phyloP scores from a whole-genome alignment of 2,888 invertebrate species.

The Metalampra italica region DNA sequence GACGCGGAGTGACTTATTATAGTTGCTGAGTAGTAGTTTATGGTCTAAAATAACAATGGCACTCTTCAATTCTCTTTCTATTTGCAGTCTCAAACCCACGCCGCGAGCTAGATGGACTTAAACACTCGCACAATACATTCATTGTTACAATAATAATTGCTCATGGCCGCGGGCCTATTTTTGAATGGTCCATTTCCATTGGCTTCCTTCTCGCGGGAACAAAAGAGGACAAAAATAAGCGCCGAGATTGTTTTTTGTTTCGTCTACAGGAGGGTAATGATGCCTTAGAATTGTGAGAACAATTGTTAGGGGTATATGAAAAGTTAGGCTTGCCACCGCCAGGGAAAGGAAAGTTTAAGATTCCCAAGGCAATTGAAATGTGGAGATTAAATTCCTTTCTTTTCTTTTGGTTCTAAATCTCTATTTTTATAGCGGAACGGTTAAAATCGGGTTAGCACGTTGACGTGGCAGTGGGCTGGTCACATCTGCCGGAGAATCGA shows the following conservation, averaged over 20 bases:
- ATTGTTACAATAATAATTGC: constrained; percentile 13
- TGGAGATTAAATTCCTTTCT: no score
- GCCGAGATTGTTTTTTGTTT: constrained; percentile 7
- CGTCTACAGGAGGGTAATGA: constrained; percentile 6
- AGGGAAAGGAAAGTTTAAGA: neutral
- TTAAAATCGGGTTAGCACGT: no score
- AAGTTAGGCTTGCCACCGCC: neutral
- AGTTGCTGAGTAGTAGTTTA: no score
- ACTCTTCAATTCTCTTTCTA: neutral
- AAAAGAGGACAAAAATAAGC: constrained; percentile 12
- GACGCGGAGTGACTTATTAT: no score
- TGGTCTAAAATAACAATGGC: no score
- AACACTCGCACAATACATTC: constrained; percentile 6
- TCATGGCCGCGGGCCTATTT: constrained; percentile 24
- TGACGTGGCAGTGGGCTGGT: no score
- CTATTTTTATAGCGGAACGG: no score
- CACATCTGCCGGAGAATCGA: no score
- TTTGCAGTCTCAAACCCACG: neutral
- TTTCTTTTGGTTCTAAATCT: no score
- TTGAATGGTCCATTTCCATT: constrained; percentile 25
- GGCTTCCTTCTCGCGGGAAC: constrained; percentile 24
- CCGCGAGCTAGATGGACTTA: neutral
- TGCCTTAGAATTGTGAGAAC: constrained; percentile 11
- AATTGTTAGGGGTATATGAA: constrained; percentile 3
- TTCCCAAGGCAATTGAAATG: no score